Base-by-base conservation (phyloP, 2,888 invertebrate genomes). In the Falcaria lacertinaria region DNA sequence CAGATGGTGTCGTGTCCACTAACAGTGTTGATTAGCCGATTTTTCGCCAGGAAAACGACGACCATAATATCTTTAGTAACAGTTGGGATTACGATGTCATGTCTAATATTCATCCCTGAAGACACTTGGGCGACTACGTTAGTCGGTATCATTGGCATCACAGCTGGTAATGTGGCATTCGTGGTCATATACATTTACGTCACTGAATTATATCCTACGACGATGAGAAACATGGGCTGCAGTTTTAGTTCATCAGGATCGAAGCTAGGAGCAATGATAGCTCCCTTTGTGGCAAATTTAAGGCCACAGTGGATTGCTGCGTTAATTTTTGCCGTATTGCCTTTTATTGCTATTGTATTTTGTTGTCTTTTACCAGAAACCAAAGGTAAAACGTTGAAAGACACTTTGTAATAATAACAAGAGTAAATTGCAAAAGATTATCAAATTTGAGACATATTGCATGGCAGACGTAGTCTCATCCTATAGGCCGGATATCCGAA, bases 191-290 rank as follows among this genome's bases (percentile, higher is more conserved):
- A 73, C 43, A 53, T 80, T 7, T 69, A 68, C 28, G 64, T 60
- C 0, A 68, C 72, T 5, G 81, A 82, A 43, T 44, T 80, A n/a
- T 82, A 69, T 46, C 80, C 82, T 3, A 82, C 82, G 0, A 58
- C 71, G 8, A 52, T 81, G 25, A 70, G 82, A 16, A 79, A 69
- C 32, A 82, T 78, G 78, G 75, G 70, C 0, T 69, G 67, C 8
- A 71, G 78, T 33, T 19, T 74, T 2, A 63, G 63, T 15, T 66
- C 72, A 2, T 58, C 63, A 33, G 77, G 72, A 15, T 64, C 70
- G 0, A 76, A 74, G 44, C 17, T 75, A 1, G 81, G 77, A 4
- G 76, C 73, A 0, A 77, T 75, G 63, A 33, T 72, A 1, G 72
- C 80, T 1, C 80, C 80, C 1, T 80, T 79, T 46, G 50, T 79